phyloP scores from a whole-genome alignment of 2,113 vertebrate genomes.

The Pseudorasbora parva region DNA sequence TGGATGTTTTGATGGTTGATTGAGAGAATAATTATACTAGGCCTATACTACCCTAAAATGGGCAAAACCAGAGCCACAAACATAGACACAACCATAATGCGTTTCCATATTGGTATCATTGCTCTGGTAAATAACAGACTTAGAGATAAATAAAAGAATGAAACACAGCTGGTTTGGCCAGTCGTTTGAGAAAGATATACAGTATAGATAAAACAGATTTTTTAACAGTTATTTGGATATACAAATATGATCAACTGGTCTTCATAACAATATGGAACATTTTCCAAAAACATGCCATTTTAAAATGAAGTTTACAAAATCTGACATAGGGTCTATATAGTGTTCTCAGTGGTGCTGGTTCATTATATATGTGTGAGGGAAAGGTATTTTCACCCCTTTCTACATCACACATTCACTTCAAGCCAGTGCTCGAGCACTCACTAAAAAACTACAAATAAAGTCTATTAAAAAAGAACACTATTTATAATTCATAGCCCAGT shows the following conservation, averaged over 20 bases:
- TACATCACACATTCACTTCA: too few species aligned
- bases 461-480: too few species aligned
- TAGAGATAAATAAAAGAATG: slow-evolving; percentile 9
- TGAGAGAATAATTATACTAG: neutral
- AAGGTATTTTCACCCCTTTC: too few species aligned
- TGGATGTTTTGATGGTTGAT: neutral
- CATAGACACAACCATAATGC: neutral
- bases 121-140: slow-evolving; percentile 9
- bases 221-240: slow-evolving; percentile 6
- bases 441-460: too few species aligned
- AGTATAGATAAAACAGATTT: neutral
- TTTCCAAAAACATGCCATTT: neutral
- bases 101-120: neutral
- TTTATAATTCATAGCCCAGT: too few species aligned
- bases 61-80: neutral
- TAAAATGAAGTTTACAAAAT: neutral
- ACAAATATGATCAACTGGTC: neutral
- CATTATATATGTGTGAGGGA: too few species aligned
- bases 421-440: too few species aligned
- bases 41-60: neutral
- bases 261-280: neutral
- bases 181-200: neutral
- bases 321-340: neutral
- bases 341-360: neutral
- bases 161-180: slow-evolving; percentile 17